Evolutionary conservation across 2,797 vertebrate genomes (phyloP).

Genomic region (Mus caroli): DNA sequence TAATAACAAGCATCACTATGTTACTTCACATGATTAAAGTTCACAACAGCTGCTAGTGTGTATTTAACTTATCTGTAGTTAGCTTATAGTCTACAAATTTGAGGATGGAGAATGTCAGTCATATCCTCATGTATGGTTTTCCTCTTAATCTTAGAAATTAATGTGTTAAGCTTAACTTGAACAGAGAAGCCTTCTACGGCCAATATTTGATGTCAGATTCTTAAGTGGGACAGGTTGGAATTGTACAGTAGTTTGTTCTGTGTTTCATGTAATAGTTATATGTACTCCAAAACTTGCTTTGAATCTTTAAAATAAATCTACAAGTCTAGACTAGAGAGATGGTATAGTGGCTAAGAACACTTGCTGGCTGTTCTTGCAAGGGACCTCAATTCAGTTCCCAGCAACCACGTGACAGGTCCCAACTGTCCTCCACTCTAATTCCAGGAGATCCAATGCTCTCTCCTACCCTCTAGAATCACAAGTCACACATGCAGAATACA

Average conservation of each 20-base stretch:
- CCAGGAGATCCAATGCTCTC: no score
- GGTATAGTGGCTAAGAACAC: not conserved
- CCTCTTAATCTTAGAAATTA: constrained; percentile 32
- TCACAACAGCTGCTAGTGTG: not conserved
- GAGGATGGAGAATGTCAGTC: not conserved
- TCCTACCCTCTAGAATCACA: not conserved
- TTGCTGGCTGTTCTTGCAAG: not conserved
- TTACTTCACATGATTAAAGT: not conserved
- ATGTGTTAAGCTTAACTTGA: not conserved
- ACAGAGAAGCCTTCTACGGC: not conserved
- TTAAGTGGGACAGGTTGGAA: not conserved
- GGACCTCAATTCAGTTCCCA: not conserved
- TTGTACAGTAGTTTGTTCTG: not conserved
- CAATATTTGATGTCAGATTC: not conserved
- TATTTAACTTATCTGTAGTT: not conserved
- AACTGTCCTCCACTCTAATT: not conserved
- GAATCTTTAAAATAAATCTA: not conserved
- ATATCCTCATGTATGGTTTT: constrained; percentile 37
- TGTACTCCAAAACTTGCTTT: not conserved
- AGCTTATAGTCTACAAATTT: not conserved
- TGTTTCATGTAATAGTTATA: not conserved
- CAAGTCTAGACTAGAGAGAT: not conserved
- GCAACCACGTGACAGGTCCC: not conserved
- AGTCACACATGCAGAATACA: not conserved
- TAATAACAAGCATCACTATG: not conserved